Evolutionary conservation across 2,888 invertebrate genomes (phyloP).

Genomic region (Pristionchus japonicus): DNA sequence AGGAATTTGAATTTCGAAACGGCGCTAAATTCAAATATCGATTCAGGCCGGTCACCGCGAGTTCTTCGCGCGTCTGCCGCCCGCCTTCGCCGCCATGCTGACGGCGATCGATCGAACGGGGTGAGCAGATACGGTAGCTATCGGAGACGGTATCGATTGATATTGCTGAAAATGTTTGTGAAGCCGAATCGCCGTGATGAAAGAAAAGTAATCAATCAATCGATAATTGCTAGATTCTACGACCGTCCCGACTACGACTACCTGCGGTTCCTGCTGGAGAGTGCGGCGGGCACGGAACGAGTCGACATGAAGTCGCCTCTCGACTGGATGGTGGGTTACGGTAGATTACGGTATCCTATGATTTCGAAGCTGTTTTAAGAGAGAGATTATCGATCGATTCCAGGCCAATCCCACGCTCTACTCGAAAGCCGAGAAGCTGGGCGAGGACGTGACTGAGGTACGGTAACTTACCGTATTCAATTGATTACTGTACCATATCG

Average conservation of each 20-base stretch:
- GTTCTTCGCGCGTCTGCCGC: conserved; percentile 62
- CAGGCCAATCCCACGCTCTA: conserved; percentile 14
- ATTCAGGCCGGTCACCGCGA: conserved; percentile 49
- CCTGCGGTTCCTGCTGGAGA: conserved; percentile 52
- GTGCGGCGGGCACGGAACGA: conserved; percentile 55
- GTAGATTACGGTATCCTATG: no score
- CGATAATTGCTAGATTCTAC: conserved; percentile 52
- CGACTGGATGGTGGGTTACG: conserved; percentile 69
- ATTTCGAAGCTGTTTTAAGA: no score
- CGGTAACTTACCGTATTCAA: background rate
- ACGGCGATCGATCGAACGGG: conserved; percentile 57
- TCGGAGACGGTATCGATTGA: no score
- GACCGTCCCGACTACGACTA: conserved; percentile 62
- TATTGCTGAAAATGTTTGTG: no score
- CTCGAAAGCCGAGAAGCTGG: conserved; percentile 34
- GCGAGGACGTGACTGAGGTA: conserved; percentile 38
- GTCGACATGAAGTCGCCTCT: conserved; percentile 60
- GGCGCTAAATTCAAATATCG: conserved; percentile 54
- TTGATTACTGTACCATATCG: background rate
- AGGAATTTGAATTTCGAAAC: no score
- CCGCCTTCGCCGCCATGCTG: conserved; percentile 62
- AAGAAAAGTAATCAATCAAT: no score
- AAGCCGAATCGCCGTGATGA: no score
- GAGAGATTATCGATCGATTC: no score
- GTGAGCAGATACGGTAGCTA: no score